A percentile compares a stretch with the other conserved stretches of the same genome.
Evolutionary conservation across 2,888 invertebrate species (phyloP).

Genomic region (Phaonia tiefii): DNA sequence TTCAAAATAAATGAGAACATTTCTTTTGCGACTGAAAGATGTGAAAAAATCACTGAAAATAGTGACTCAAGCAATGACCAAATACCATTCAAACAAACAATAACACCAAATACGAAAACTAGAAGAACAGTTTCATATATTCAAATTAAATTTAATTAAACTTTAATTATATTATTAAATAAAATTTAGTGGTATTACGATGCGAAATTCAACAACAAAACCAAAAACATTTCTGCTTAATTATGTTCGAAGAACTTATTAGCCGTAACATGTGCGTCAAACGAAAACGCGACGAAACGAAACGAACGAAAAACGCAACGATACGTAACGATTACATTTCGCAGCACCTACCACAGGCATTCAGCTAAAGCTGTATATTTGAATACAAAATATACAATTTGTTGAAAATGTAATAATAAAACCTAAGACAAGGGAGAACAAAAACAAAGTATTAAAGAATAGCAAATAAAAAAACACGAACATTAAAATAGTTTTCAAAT

Average conservation of each 20-base stretch:
- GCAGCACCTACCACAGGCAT: not conserved
- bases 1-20: too few relatives aligned
- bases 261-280: constrained; percentile 34
- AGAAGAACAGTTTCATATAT: not conserved
- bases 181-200: not conserved
- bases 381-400: constrained; percentile 8
- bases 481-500: constrained; percentile 3
- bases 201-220: not conserved
- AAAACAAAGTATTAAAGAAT: not conserved
- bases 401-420: too few relatives aligned
- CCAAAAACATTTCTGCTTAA: constrained; percentile 4
- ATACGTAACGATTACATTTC: constrained; percentile 14
- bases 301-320: constrained; percentile 9
- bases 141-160: constrained; percentile 23
- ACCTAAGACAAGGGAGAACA: too few relatives aligned
- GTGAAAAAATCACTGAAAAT: too few relatives aligned
- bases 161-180: constrained; percentile 31
- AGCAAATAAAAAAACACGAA: not conserved
- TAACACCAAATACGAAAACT: too few relatives aligned
- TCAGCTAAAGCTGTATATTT: not conserved
- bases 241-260: constrained; percentile 29
- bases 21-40: too few relatives aligned
- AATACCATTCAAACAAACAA: too few relatives aligned
- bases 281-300: not conserved
- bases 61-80: too few relatives aligned